Evolutionary conservation across 2,888 invertebrate species (phyloP), one percentile per base, ranked within the genome.

Genomic region (Hipparchia sbordonii): DNA sequence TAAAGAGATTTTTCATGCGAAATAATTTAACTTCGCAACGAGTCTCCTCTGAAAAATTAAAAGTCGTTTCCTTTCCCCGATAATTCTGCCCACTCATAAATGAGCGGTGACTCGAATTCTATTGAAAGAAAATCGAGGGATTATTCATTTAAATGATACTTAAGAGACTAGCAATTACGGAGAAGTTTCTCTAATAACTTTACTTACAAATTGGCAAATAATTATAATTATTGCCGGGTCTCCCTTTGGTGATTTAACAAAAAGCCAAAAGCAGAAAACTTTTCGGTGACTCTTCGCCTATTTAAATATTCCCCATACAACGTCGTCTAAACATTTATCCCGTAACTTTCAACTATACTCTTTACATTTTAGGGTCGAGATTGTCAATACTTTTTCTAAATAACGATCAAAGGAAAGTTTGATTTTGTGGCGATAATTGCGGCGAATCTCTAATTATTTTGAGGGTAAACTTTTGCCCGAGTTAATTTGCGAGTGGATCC

Each of bases 371-470:
- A 89, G 82, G 84, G 84, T 86, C 79, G 79, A 86, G 83, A 85
- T 85, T 88, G 69, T 67, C 76, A 77, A 78, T 76, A 76, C 74
- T 82, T 84, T 84, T 81, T 79, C 70, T 80, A 84, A 87, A 88
- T 87, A 89, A 88, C 85, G 91, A 93, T 93, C 91, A 92, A 92
- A 93, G 89, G 83, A 81, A 87, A 90, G 91, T 92, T 92, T 91
- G 92, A 92, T 93, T 93, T 91, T 89, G 90, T 85, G 90, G 92
- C 86, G 92, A 93, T 93, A 93, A 93, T 93, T 93, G 93, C 88
- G 93, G 93, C 85, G 90, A 91, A 92, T 93, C 93, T 91, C 90
- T 93, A 93, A 93, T 93, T 93, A 93, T 93, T 93, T 93, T 89
- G 92, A 90, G 93, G 93, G 92, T 93, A 93, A 93, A 93, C 93